Percentiles rank a stretch among this genome's conserved stretches.
Conservation (phyloP, 1,140 invertebrate genomes). For the Mycetomoellerius zeteki region DNA sequence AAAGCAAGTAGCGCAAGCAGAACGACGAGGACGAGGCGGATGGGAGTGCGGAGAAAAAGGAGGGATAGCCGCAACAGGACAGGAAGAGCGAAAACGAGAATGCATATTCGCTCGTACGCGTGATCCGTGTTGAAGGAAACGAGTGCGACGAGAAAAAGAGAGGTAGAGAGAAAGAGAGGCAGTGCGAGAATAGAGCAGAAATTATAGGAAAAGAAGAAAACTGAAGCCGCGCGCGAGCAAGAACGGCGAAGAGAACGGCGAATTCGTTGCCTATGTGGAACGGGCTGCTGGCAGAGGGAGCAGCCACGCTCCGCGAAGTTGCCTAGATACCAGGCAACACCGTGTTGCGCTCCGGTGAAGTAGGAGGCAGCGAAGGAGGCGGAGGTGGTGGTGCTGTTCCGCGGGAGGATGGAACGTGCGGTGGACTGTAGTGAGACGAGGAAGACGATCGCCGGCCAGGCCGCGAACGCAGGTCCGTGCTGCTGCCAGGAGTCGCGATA, state of each 20-base stretch:
- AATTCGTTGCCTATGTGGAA: conserved; percentile 60
- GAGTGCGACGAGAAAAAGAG: conserved; percentile 25
- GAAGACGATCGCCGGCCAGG: conserved; percentile 68
- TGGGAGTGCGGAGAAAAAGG: conserved; percentile 18
- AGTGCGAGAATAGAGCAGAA: neutral
- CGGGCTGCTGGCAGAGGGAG: conserved; percentile 60
- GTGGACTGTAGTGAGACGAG: conserved; percentile 71
- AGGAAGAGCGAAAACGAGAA: conserved; percentile 25
- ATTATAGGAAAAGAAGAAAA: conserved; percentile 33
- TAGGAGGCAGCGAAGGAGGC: conserved; percentile 70
- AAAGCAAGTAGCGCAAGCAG: neutral
- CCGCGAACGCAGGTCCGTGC: conserved; percentile 68
- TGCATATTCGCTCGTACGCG: conserved; percentile 36
- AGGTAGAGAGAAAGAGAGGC: neutral
- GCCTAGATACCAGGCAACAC: conserved; percentile 74
- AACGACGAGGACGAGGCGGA: conserved; percentile 32
- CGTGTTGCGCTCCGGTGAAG: conserved; percentile 76
- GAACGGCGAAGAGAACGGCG: conserved; percentile 45
- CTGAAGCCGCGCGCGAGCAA: neutral
- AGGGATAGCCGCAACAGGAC: neutral
- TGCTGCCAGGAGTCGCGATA: conserved; percentile 71
- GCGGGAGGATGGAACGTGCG: conserved; percentile 69
- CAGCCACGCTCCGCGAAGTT: conserved; percentile 73
- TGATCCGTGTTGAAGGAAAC: conserved; percentile 24
- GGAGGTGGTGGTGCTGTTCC: conserved; percentile 69